Evolutionary conservation across 1,140 invertebrate genomes (phyloP), one percentile per base, ranked within the genome.

Genomic region (Vollenhovia emeryi): DNA sequence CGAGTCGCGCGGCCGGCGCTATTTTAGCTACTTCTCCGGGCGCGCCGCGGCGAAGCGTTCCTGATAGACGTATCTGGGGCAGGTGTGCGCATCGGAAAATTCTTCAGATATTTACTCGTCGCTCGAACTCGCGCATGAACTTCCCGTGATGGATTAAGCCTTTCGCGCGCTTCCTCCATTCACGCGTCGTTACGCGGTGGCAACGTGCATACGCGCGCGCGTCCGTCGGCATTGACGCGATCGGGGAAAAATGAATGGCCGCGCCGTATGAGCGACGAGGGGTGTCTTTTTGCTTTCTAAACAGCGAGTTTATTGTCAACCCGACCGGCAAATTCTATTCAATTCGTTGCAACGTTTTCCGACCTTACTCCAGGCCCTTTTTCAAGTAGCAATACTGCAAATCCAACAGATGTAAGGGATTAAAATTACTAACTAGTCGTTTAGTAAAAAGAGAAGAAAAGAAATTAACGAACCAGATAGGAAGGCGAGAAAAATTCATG

Each of bases 101-200:
- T 79, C 76, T 55, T 79, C 60, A 79, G 43, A 79, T 68, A 79
- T 79, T 79, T 79, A 68, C 62, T 79, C 76, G 76, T 79, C 76
- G 60, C 40, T 33, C 21, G 45, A 50, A 79, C 27, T 40, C 76
- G 62, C 60, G 76, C 45, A 68, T 68, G 62, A 79, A 79, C 76
- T 79, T 40, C 7, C 60, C 6, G 45, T 79, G 76, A 79, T 79
- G 76, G 76, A 79, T 79, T 79, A 79, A 79, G 45, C 76, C 76
- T 79, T 68, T 79, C 48, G 75, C 79, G 18, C 21, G 27, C 24
- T 33, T 59, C 24, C 30, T 7, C 36, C 68, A 33, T 71, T 59
- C 43, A 57, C 33, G 50, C 64, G 33, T n/a, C 76, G 15, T n/a
- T 69, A 59, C n/a, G 36, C 36, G 36, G 24, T 11, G n/a, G 15